Evolutionary conservation across 2,797 vertebrate species (phyloP).

Genomic region (Prunella strophiata): DNA sequence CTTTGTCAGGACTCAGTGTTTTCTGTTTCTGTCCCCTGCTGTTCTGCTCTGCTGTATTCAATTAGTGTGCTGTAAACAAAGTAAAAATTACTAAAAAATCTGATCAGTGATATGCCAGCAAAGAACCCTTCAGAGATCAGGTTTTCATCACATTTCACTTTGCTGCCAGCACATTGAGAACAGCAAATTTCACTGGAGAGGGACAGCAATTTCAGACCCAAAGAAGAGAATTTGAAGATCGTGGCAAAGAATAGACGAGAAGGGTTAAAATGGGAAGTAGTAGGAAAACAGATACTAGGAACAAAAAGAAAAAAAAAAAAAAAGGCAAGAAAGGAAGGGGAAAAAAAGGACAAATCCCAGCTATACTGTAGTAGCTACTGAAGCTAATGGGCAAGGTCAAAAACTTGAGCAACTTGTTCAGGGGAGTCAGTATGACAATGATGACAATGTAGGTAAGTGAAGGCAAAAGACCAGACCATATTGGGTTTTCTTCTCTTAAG

Average conservation of each 20-base stretch:
- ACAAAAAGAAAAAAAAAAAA: not conserved
- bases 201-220: not conserved
- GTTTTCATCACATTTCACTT: constrained; percentile 48
- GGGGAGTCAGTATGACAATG: not conserved
- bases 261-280: not conserved
- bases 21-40: constrained; percentile 48
- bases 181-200: constrained; percentile 28
- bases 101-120: constrained; percentile 44
- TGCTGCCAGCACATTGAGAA: constrained; percentile 3
- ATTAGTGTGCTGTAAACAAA: constrained; percentile 68
- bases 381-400: not conserved
- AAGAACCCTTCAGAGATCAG: constrained; percentile 46
- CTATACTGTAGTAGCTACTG: not conserved
- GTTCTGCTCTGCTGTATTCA: constrained; percentile 70
- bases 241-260: not conserved
- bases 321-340: not conserved
- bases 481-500: not conserved
- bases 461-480: not conserved
- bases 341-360: not conserved
- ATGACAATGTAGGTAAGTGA: not conserved
- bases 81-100: constrained; percentile 58
- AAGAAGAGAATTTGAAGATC: not conserved
- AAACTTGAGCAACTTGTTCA: not conserved
- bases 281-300: not conserved
- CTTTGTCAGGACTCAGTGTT: constrained; percentile 56